Percentiles rank a stretch among this genome's conserved stretches.
Evolutionary conservation across 2,888 invertebrate genomes (phyloP).

Genomic region (Drosophila bunnanda): DNA sequence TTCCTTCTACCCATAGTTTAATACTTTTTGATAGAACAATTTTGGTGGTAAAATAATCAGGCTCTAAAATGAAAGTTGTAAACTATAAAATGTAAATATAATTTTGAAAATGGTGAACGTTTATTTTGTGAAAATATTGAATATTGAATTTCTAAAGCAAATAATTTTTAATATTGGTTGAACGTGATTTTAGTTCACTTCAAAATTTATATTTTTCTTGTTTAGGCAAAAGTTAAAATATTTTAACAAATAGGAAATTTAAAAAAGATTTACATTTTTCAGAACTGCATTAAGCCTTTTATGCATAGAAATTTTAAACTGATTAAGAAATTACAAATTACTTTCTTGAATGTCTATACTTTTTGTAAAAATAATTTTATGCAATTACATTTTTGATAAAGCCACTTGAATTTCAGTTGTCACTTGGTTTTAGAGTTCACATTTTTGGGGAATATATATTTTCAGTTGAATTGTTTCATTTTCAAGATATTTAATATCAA

Average conservation of each 20-base stretch:
- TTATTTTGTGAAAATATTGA: not conserved
- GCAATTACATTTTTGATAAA: not conserved
- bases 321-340: not conserved
- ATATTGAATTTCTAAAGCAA: not conserved
- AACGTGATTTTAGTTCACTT: not conserved
- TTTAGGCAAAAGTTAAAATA: not conserved
- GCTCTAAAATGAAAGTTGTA: not conserved
- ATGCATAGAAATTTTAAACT: not conserved
- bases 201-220: too few species aligned
- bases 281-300: not conserved
- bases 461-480: not conserved
- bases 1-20: conserved; percentile 95
- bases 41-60: not conserved
- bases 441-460: not conserved
- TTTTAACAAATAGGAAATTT: not conserved
- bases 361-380: too few species aligned
- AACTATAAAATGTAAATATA: not conserved
- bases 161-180: too few species aligned
- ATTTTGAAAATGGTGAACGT: not conserved
- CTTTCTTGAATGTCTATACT: too few species aligned
- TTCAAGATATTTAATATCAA: not conserved
- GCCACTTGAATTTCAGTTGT: not conserved
- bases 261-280: too few species aligned
- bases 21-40: too few species aligned
- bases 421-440: not conserved